Conservation (phyloP, 1,140 invertebrate genomes). For the Temnothorax longispinosus region DNA sequence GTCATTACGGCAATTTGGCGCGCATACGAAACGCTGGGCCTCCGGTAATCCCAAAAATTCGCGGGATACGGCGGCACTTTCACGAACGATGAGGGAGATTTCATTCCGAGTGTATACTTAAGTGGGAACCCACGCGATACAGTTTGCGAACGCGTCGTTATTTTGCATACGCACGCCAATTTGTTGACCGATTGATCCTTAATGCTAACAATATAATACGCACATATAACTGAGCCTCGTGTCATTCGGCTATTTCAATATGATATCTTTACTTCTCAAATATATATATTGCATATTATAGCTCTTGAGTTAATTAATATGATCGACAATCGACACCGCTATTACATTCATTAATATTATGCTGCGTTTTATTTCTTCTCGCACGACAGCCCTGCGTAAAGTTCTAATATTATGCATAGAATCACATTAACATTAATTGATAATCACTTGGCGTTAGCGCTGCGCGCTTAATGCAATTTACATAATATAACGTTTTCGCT, state of each 20-base stretch:
- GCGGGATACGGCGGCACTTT: slow-evolving; percentile 49
- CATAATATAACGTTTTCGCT: slow-evolving; percentile 23
- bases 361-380: not conserved
- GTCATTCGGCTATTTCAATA: not conserved
- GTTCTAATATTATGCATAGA: slow-evolving; percentile 8
- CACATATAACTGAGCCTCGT: not conserved
- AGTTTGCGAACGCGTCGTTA: not conserved
- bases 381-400: not conserved
- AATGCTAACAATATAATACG: not conserved
- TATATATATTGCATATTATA: not conserved
- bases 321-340: not conserved
- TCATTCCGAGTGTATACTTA: slow-evolving; percentile 53
- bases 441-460: slow-evolving; percentile 9
- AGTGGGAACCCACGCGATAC: slow-evolving; percentile 36
- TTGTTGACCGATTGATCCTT: slow-evolving; percentile 1
- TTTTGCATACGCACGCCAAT: slow-evolving; percentile 4
- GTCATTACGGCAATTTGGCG: slow-evolving; percentile 81
- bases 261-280: not conserved
- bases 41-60: slow-evolving; percentile 65
- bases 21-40: slow-evolving; percentile 68
- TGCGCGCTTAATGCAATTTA: slow-evolving; percentile 45
- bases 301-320: not conserved
- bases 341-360: not conserved
- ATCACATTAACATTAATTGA: slow-evolving; percentile 33
- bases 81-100: slow-evolving; percentile 30